Base-by-base conservation (phyloP, 2,888 invertebrate genomes). In the Gastracanthus pulcherrimus region DNA sequence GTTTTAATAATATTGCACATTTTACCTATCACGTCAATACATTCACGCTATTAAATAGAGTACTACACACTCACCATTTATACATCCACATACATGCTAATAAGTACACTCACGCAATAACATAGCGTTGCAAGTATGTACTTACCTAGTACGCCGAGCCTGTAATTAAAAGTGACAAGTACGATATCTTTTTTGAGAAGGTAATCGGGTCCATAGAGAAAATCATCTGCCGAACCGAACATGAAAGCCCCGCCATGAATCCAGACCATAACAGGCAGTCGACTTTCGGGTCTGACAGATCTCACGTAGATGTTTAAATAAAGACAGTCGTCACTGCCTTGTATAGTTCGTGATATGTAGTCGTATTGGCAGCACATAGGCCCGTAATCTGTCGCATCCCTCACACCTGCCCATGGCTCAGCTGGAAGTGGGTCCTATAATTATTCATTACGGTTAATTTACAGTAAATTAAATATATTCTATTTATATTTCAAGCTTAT, bases 361-460 rank as follows among this genome's bases (percentile, higher is more conserved):
- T 89, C 88, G 26, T 84, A 85, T 72, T 87, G 89, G 0, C 87
- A 85, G 29, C 90, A 91, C 11, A 85, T 34, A 1, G 84, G 26
- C 19, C 88, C 86, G 76, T 86, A 86, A 26, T 85, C 66, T 0
- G 87, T 89, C 3, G 89, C 91, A 31, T 90, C 89, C 67, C 86
- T 87, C 0, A 88, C 86, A 2, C 88, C 91, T 70, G 82, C 81
- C 91, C 91, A 91, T 11, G 86, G 38, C 3, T 89, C 87, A 0
- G 88, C 86, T 3, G 88, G 84, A 75, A 88, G 78, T 1, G 90
- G 87, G 67, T 81, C 82, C 88, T 86, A 38, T 9, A 67, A 76
- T 19, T 51, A 55, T 72, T 36, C 5, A 38, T 29, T 16, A 60
- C 26, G 26, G 26, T 29, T 6, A 29, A 23, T 55, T 55, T 45